phyloP scores from a whole-genome alignment of 2,888 invertebrate species.

The Pachymerium ferrugineum region DNA sequence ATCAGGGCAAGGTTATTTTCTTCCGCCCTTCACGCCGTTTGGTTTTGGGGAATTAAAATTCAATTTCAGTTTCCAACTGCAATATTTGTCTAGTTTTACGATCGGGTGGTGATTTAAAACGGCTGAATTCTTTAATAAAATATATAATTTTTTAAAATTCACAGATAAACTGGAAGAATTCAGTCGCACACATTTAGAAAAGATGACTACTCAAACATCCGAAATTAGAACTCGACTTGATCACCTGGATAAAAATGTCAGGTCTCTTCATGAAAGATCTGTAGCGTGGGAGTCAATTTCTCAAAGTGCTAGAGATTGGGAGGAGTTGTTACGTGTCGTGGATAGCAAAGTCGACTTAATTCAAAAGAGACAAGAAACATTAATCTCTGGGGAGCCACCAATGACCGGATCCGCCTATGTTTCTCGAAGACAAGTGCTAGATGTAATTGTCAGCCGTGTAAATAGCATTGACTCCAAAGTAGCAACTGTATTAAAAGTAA shows the following conservation, averaged over 20 bases:
- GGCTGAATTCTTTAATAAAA: neutral
- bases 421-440: neutral
- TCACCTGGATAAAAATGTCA: slow-evolving; percentile 51
- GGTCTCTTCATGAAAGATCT: slow-evolving; percentile 52
- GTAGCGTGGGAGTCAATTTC: slow-evolving; percentile 55
- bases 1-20: neutral
- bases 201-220: slow-evolving; percentile 50
- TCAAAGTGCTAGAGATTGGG: slow-evolving; percentile 54
- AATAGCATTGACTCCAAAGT: slow-evolving; percentile 11
- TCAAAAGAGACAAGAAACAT: slow-evolving; percentile 43
- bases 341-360: slow-evolving; percentile 54
- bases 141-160: slow-evolving; percentile 29
- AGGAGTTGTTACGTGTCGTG: slow-evolving; percentile 52
- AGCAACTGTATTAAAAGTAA: neutral
- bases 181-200: slow-evolving; percentile 48
- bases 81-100: too few species aligned
- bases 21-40: neutral
- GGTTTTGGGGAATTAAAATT: neutral
- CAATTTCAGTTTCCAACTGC: neutral
- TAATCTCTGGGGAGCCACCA: neutral
- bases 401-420: neutral
- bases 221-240: slow-evolving; percentile 47
- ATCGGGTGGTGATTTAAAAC: neutral
- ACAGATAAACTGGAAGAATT: slow-evolving; percentile 49
- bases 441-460: neutral